Evolutionary conservation across 2,888 invertebrate genomes (phyloP).

Genomic region (Cetonia aurata): DNA sequence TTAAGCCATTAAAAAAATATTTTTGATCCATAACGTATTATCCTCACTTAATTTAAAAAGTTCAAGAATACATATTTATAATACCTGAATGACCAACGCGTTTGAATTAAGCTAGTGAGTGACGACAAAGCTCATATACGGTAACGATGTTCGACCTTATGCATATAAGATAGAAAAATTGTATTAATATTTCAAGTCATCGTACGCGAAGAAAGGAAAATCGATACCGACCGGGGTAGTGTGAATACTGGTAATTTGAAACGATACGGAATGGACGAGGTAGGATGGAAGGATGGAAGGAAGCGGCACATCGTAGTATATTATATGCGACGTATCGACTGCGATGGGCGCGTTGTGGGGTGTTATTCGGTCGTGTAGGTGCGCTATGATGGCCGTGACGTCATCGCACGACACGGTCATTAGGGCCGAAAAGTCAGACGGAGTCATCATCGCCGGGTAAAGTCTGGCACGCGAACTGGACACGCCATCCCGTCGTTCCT

Average conservation of each 20-base stretch:
- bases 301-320: background rate
- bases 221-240: constrained; percentile 15
- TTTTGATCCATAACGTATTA: too few relatives aligned
- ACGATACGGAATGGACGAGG: background rate
- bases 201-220: background rate
- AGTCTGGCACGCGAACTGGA: constrained; percentile 50
- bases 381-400: constrained; percentile 44
- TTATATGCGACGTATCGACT: constrained; percentile 1
- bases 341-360: constrained; percentile 1
- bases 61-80: too few relatives aligned
- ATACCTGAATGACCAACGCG: too few relatives aligned
- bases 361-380: constrained; percentile 39
- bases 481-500: constrained; percentile 49
- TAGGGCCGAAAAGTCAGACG: constrained; percentile 54
- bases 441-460: constrained; percentile 49
- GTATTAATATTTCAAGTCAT: too few relatives aligned
- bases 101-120: too few relatives aligned
- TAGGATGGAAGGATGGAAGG: background rate
- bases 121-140: too few relatives aligned
- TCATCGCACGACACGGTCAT: constrained; percentile 54
- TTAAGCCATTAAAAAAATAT: too few relatives aligned
- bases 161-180: too few relatives aligned
- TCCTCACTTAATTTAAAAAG: too few relatives aligned
- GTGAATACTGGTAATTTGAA: constrained; percentile 35
- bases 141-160: too few relatives aligned